These are phyloP conservation scores for Thamnophis elegans DNA, from an alignment of 2,797 vertebrate genomes.

Conservation along the genomic window DNA sequence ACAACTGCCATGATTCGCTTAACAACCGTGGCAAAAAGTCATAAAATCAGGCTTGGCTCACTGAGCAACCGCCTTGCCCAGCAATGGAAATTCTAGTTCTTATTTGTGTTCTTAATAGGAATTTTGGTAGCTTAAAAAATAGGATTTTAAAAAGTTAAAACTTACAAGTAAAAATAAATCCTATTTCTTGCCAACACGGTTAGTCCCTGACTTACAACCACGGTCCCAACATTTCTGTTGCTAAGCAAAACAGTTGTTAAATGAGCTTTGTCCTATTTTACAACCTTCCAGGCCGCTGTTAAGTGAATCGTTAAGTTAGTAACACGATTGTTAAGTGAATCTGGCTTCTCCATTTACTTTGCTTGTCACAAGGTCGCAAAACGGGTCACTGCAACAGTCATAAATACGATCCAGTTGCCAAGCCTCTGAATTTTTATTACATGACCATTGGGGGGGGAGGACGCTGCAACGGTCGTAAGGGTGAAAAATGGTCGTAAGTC, in stretches of 20 bases:
- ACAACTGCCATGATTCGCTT: not conserved
- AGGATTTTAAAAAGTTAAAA: not conserved
- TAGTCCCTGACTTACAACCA: not conserved
- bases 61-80: no score
- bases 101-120: not conserved
- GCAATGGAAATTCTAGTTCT: no score
- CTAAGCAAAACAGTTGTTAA: not conserved
- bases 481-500: not conserved
- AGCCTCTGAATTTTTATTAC: not conserved
- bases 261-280: not conserved
- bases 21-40: not conserved
- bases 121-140: not conserved
- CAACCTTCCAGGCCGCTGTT: not conserved
- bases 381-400: not conserved
- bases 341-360: not conserved
- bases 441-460: not conserved
- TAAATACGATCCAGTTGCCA: not conserved
- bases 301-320: not conserved
- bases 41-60: no score
- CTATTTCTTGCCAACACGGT: not conserved
- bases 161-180: not conserved
- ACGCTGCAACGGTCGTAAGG: not conserved
- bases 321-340: not conserved
- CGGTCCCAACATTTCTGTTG: not conserved
- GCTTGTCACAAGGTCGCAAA: not conserved